A percentile compares a stretch with the other conserved stretches of the same genome.
Evolutionary conservation across 2,888 invertebrate species (phyloP).

Genomic region (Xestia xanthographa): DNA sequence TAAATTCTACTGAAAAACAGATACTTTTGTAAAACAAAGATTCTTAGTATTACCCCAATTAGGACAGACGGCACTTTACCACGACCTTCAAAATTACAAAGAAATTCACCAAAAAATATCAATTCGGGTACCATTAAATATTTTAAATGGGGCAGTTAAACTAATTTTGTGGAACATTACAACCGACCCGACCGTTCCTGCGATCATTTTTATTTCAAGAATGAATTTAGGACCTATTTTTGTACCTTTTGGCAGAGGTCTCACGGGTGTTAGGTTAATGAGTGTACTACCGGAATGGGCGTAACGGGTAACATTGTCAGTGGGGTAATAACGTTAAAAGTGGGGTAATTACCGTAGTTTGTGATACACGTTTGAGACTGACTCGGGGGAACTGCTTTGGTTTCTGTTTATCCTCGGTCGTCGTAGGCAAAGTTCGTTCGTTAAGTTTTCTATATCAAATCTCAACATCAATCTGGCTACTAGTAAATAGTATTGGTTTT

Average conservation of each 20-base stretch:
- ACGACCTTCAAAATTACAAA: neutral
- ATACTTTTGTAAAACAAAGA: neutral
- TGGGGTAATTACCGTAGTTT: conserved; percentile 47
- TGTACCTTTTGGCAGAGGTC: conserved; percentile 34
- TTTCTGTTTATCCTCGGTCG: conserved; percentile 24
- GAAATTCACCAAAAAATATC: conserved; percentile 23
- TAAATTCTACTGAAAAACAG: neutral
- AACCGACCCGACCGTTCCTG: conserved; percentile 18
- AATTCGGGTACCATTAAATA: conserved; percentile 18
- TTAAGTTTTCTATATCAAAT: neutral
- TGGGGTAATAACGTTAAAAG: conserved; percentile 30
- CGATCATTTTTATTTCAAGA: conserved; percentile 47
- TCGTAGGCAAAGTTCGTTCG: conserved; percentile 5
- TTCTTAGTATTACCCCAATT: neutral
- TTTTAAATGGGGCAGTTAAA: conserved; percentile 34
- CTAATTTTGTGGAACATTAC: conserved; percentile 36
- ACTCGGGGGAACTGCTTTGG: conserved; percentile 26
- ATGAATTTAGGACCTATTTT: conserved; percentile 45
- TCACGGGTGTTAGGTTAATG: conserved; percentile 38
- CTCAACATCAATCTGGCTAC: too few relatives aligned
- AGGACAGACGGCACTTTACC: neutral
- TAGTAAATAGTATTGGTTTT: too few relatives aligned
- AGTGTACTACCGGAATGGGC: conserved; percentile 20
- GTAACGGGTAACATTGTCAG: neutral
- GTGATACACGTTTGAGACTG: conserved; percentile 27